Evolutionary conservation across 2,888 invertebrate species (phyloP), one percentile per base, ranked within the genome.

Genomic region (Abrostola tripartita): DNA sequence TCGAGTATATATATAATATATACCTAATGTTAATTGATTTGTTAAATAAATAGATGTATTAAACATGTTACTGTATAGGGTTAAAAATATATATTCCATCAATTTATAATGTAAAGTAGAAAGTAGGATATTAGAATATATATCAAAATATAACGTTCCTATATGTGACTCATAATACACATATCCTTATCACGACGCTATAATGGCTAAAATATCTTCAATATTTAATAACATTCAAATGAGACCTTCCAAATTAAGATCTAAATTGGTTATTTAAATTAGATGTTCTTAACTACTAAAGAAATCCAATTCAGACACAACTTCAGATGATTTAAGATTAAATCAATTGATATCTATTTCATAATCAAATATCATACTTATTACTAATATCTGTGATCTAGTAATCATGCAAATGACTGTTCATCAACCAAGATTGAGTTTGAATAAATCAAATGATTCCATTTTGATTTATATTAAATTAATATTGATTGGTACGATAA

Each of bases 401-500:
- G 40, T 49, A 52, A 51, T 12, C 38, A 61, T 63, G 51, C 62
- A 63, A 65, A 76, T 74, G 9, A 58, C 57, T 50, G 63, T 58
- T 64, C 35, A 44, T 36, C 9, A 35, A 24, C n/a, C n/a, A 42
- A 40, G 7, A 41, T 50, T 4, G n/a, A 37, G 57, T 37, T 44
- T 52, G 24, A 51, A 42, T 37, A 24, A 35, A 12, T 37, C 6
- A 51, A 60, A 47, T 51, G 60, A 50, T 14, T 54, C 52, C 12
- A 55, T 51, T 66, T 50, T 11, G 35, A 44, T 50, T 38, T n/a
- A 35, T 57, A 42, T 35, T 59, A 37, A 65, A n/a, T n/a, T n/a
- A n/a, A 66, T 71, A 56, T 71, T 51, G 61, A 71, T 53, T 52
- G 72, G 35, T 44, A 38, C 37, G 41, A 37, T 67, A 51, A 65